Evolutionary conservation across 1,140 invertebrate species (phyloP).

Genomic region (Heliconius melpomene): DNA sequence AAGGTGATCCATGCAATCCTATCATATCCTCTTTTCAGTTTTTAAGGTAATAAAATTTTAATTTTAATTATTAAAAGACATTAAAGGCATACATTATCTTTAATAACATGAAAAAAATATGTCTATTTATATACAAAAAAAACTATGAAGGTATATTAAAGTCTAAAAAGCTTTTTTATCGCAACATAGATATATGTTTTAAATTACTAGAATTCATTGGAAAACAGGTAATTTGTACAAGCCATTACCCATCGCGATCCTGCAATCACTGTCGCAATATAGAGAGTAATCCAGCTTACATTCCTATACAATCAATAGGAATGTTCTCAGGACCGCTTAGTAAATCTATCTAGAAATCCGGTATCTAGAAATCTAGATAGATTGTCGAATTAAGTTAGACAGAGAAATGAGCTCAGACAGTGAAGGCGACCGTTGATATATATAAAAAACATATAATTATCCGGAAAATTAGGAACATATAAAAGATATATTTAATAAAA

Average conservation of each 20-base stretch:
- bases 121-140: neutral
- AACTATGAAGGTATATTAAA: neutral
- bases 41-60: too few species aligned
- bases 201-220: neutral
- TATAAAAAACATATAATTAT: too few species aligned
- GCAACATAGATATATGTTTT: neutral
- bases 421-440: too few species aligned
- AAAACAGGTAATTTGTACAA: neutral
- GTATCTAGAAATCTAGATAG: too few species aligned
- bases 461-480: neutral
- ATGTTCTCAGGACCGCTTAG: neutral
- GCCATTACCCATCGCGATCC: neutral
- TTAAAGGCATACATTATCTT: neutral
- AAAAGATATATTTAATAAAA: neutral
- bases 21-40: too few species aligned
- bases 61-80: too few species aligned
- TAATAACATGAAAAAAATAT: neutral
- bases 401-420: neutral
- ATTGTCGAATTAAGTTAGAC: neutral
- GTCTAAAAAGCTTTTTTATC: neutral
- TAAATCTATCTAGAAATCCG: too few species aligned
- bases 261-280: neutral
- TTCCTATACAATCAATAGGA: neutral
- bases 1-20: too few species aligned
- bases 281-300: neutral